phyloP scores from a whole-genome alignment of 2,888 invertebrate species.

The Eupeodes latifasciatus region DNA sequence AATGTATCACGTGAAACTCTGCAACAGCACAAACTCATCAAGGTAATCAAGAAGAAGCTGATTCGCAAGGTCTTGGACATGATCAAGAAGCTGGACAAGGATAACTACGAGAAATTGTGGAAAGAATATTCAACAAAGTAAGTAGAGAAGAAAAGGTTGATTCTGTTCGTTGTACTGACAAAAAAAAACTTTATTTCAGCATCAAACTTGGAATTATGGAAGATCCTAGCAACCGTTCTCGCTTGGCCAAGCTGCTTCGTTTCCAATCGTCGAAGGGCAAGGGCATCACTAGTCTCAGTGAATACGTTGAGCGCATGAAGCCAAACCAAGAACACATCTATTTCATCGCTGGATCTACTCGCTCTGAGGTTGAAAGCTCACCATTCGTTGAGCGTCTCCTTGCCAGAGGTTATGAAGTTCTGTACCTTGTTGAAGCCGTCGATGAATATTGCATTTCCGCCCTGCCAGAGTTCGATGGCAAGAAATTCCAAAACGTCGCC shows the following conservation, averaged over 20 bases:
- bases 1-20: conserved; percentile 99
- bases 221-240: conserved; percentile 97
- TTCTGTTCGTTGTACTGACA: not conserved
- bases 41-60: conserved; percentile 99
- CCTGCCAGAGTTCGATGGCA: conserved; percentile 98
- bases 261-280: conserved; percentile 92
- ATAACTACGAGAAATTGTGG: conserved; percentile 97
- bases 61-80: conserved; percentile 98
- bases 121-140: conserved; percentile 99
- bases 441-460: conserved; percentile 99
- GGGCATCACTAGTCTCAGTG: conserved; percentile 90
- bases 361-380: conserved; percentile 93
- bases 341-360: conserved; percentile 96
- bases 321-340: conserved; percentile 97
- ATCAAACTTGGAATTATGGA: conserved; percentile 98
- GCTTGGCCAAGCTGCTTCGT: conserved; percentile 96
- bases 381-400: conserved; percentile 98
- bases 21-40: conserved; percentile 99
- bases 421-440: conserved; percentile 97
- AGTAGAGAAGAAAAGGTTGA: conserved; percentile 83
- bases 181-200: conserved; percentile 83
- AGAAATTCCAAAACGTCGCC: conserved; percentile 99
- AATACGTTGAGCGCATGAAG: conserved; percentile 98
- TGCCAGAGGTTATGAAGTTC: conserved; percentile 96
- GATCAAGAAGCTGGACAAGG: conserved; percentile 97